These are phyloP conservation scores for Flexamia atlantica DNA, from an alignment of 2,888 invertebrate genomes.

Conservation along the genomic window DNA sequence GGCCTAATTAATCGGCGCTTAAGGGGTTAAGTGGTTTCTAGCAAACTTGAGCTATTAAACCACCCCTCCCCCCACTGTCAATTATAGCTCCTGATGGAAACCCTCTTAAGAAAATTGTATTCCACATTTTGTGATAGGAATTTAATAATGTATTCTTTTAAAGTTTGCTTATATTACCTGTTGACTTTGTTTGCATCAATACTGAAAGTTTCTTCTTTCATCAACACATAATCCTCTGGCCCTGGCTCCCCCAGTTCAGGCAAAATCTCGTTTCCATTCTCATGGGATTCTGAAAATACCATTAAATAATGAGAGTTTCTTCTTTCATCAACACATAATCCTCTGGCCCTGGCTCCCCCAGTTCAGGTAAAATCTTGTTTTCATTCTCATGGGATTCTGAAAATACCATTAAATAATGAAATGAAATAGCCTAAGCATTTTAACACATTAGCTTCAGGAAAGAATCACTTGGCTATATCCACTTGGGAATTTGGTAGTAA, in stretches of 20 bases:
- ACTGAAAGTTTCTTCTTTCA: slow-evolving; percentile 71
- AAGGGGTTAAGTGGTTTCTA: too few relatives aligned
- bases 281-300: slow-evolving; percentile 44
- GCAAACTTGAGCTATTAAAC: too few relatives aligned
- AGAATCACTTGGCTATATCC: too few relatives aligned
- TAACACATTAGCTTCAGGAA: too few relatives aligned
- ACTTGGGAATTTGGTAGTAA: too few relatives aligned
- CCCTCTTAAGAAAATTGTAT: too few relatives aligned
- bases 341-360: slow-evolving; percentile 70
- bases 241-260: slow-evolving; percentile 69
- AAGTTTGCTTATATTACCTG: slow-evolving; percentile 65
- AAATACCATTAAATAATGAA: slow-evolving; percentile 6
- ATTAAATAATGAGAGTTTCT: slow-evolving; percentile 66
- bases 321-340: slow-evolving; percentile 72
- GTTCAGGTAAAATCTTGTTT: slow-evolving; percentile 62
- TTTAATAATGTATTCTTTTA: too few relatives aligned
- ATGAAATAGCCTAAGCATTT: too few relatives aligned
- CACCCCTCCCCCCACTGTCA: too few relatives aligned
- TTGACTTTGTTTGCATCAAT: slow-evolving; percentile 68
- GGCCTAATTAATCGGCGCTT: too few relatives aligned
- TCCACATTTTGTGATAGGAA: too few relatives aligned
- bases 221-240: slow-evolving; percentile 72
- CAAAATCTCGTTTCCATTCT: slow-evolving; percentile 58
- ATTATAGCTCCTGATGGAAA: too few relatives aligned
- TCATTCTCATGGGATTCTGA: slow-evolving; percentile 56